Conservation (phyloP, 2,797 vertebrate species). For the Hipposideros larvatus region DNA sequence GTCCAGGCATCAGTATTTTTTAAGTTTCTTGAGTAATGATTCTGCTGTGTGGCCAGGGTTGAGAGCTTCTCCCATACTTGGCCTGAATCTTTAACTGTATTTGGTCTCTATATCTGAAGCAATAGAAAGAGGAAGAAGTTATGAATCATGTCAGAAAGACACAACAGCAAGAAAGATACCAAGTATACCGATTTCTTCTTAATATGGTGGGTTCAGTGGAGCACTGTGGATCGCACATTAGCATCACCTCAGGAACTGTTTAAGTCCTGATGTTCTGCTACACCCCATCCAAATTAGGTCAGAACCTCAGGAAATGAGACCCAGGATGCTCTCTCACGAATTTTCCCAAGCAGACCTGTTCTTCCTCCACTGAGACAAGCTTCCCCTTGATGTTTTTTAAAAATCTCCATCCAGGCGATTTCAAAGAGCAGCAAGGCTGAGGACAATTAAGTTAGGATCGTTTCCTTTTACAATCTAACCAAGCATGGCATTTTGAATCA, state of each 20-base stretch:
- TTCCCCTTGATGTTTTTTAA: neutral
- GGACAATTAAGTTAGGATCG: neutral
- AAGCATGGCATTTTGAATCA: neutral
- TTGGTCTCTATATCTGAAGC: neutral
- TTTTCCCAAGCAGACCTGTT: neutral
- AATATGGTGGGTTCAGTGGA: neutral
- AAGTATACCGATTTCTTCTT: neutral
- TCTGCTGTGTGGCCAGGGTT: neutral
- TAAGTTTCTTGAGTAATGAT: neutral
- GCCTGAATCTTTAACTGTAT: neutral
- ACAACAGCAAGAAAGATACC: neutral
- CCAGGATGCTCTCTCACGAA: neutral
- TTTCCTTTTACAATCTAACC: neutral
- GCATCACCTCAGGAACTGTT: neutral
- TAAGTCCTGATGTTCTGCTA: neutral
- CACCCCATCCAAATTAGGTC: neutral
- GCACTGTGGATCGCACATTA: neutral
- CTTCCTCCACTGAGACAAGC: neutral
- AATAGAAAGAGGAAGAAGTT: neutral
- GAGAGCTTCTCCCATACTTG: neutral
- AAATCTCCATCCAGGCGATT: neutral
- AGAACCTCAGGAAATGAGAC: neutral
- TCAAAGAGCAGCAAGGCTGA: neutral
- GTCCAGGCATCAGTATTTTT: neutral
- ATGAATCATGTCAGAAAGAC: neutral